phyloP scores from a whole-genome alignment of 2,888 invertebrate species.

The Ichneumoninae sp. region DNA sequence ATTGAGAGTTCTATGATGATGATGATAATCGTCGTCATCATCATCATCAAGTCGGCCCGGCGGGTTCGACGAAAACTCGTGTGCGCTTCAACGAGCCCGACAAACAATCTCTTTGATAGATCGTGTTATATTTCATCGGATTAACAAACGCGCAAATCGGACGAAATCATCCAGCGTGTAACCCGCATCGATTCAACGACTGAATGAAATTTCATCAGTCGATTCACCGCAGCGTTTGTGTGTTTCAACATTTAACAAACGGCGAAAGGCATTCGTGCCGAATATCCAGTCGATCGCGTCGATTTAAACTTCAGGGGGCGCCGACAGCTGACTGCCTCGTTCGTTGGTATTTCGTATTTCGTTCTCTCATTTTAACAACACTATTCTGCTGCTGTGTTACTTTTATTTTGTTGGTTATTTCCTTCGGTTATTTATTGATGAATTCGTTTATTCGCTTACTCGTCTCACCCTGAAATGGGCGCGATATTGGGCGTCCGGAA shows the following conservation, averaged over 20 bases:
- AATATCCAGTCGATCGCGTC: slow-evolving; percentile 13
- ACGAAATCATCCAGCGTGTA: slow-evolving; percentile 17
- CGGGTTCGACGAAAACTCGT: background rate
- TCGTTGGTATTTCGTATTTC: background rate
- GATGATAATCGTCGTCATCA: slow-evolving; percentile 24
- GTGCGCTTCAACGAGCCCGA: slow-evolving; percentile 24
- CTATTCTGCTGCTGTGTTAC: background rate
- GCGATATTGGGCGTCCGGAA: too few relatives aligned
- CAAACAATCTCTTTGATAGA: slow-evolving; percentile 55
- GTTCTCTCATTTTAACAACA: background rate
- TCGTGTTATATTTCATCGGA: slow-evolving; percentile 34
- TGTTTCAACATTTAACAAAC: slow-evolving; percentile 48
- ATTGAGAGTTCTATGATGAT: background rate
- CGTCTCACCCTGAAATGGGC: too few relatives aligned
- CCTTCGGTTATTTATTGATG: background rate
- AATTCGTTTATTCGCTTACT: background rate
- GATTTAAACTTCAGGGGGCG: background rate
- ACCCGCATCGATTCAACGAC: slow-evolving; percentile 47
- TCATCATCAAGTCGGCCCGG: slow-evolving; percentile 32
- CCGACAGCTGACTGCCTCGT: background rate
- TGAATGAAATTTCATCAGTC: slow-evolving; percentile 54
- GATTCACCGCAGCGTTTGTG: slow-evolving; percentile 1
- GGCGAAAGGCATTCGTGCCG: slow-evolving; percentile 1
- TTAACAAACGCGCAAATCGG: slow-evolving; percentile 14
- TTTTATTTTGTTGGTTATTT: background rate